Percentiles rank a stretch among this genome's conserved stretches.
Conservation (phyloP, 2,888 invertebrate species). For the Autographa pulchrina region DNA sequence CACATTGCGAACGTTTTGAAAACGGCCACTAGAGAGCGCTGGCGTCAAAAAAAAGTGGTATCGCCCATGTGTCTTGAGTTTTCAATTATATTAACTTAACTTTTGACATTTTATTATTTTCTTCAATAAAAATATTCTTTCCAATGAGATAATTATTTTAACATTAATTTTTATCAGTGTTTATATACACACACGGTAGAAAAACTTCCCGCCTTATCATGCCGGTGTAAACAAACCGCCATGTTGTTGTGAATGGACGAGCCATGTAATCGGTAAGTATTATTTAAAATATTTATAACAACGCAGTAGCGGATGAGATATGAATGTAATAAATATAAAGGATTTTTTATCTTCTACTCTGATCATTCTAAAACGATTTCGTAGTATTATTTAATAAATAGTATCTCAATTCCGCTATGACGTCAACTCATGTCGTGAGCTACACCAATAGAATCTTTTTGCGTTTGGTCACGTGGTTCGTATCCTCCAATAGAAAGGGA, state of each 20-base stretch:
- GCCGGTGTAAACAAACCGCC: conserved; percentile 90
- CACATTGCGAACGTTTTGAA: conserved; percentile 37
- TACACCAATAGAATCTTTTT: conserved; percentile 81
- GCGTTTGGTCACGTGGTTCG: conserved; percentile 86
- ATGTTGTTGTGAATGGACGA: conserved; percentile 83
- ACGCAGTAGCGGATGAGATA: background rate
- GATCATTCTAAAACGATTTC: background rate
- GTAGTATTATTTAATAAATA: conserved; percentile 32
- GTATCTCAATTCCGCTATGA: conserved; percentile 69
- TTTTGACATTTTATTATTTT: conserved; percentile 65
- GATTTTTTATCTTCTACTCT: background rate
- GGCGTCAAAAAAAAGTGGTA: conserved; percentile 74
- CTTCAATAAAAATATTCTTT: conserved; percentile 77
- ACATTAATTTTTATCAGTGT: conserved; percentile 52
- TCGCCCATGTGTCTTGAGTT: conserved; percentile 79
- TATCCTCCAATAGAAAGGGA: conserved; percentile 83
- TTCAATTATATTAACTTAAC: conserved; percentile 59
- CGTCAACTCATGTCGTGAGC: conserved; percentile 66
- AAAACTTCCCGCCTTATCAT: conserved; percentile 87
- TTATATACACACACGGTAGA: conserved; percentile 65
- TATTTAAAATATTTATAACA: conserved; percentile 61
- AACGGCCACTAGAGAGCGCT: conserved; percentile 73
- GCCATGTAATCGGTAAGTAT: conserved; percentile 72
- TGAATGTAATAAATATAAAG: conserved; percentile 8
- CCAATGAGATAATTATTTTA: conserved; percentile 68